Base-by-base conservation (phyloP, 2,113 vertebrate genomes). In the Datnioides undecimradiatus region DNA sequence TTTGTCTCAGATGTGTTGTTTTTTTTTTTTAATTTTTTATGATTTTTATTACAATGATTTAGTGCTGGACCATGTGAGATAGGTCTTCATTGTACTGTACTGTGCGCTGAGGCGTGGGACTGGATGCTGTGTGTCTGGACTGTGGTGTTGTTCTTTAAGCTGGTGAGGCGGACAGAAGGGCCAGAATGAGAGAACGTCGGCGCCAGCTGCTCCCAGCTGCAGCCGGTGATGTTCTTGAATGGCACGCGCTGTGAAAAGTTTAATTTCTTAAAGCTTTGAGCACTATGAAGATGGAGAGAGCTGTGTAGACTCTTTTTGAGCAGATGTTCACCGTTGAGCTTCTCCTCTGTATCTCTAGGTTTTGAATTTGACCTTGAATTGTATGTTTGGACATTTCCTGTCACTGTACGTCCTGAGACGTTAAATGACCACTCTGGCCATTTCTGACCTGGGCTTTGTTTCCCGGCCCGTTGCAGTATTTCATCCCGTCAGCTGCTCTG, bases 151-250 rank as follows among this genome's bases (percentile, higher is more conserved):
- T 57, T 74, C 59, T 48, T 16, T 25, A 60, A 36, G 46, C 46
- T 67, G 36, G 27, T 59, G 45, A 48, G 65, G 64, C 55, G 38
- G 60, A 62, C 38, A 66, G 74, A 84, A 48, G 65, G 83, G 91
- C 90, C 92, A 85, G 83, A 76, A 93, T 92, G 90, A 94, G 91
- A 91, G 91, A 90, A 93, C 88, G 27, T 54, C 9, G 25, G 80
- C 43, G 46, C 55, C 55, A 25, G 79, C 76, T 40, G 4, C 12
- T 40, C 8, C 2, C 17, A 16, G 54, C 73, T 67, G 68, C 80
- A 49, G 48, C 67, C 21, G 1, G 34, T 40, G 68, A 48, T 66
- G 88, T 92, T 93, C 92, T 92, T 93, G 91, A 93, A 74, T 88
- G 91, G 92, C 93, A 74, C 80, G 48, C 33, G 86, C 87, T 85